Base-by-base conservation (phyloP, 2,797 vertebrate species). In the Manis pentadactyla region DNA sequence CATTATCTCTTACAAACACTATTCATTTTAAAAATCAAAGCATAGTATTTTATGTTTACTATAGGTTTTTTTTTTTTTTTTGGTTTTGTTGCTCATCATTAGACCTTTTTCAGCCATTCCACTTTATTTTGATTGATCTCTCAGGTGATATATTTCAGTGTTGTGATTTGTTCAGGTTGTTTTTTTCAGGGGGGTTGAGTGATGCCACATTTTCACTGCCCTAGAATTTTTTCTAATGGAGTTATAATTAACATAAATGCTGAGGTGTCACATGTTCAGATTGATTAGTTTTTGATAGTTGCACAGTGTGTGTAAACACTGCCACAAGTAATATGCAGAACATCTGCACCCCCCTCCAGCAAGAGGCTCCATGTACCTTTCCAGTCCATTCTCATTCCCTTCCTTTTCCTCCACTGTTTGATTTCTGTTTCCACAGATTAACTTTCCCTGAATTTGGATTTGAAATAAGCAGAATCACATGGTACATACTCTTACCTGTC, bases 1-100 rank as follows among this genome's bases (percentile, higher is more conserved):
- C 13, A 55, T 66, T 46, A 75, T 75, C 29, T 81, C 18, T 88
- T 84, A 88, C 2, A 66, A 77, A 87, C 86, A 59, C 61, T 2
- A 39, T 53, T 63, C 46, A 21, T 46, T 90, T 42, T 14, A 15
- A n/a, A 87, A 93, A 78, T 12, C 17, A 68, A 79, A 88, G 23
- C 15, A 77, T 75, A 31, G 39, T 39, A 69, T 86, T 92, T 94
- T 59, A 77, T 64, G 15, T 86, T 79, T 82, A 53, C 8, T 19
- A 11, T 57, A 82, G 19, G 4, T 55, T 92, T 94, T 93, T 57
- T 63, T 46, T 95, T 61, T 92, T 94, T 93, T 57, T 63, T 46
- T 95, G n/a, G 37, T 69, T 91, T 94, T 15, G 71, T 73, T 4
- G 4, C 13, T 84, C 8, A 57, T 9, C 4, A 25, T 17, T 88